These are phyloP conservation scores for Tachysurus vachellii DNA, from an alignment of 2,113 vertebrate species.

Conservation along the genomic window DNA sequence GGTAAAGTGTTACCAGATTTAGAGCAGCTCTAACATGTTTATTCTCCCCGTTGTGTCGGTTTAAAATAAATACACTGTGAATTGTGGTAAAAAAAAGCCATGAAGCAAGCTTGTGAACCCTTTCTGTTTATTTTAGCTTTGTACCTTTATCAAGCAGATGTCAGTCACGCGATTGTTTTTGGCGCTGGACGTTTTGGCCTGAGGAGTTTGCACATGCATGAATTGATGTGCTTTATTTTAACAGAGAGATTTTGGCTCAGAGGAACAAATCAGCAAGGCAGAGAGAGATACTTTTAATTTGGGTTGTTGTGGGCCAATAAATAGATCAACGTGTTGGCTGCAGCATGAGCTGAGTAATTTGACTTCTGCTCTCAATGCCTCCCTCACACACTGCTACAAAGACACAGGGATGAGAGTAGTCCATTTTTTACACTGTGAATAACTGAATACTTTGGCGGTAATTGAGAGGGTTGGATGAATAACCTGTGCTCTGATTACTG, in stretches of 20 bases:
- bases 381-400: not conserved
- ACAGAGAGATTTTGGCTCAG: not conserved
- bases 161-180: constrained; percentile 7
- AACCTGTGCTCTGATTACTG: not conserved
- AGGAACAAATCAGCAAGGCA: constrained; percentile 7
- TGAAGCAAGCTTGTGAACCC: not conserved
- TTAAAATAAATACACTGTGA: not conserved
- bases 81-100: not conserved
- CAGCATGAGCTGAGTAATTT: constrained; percentile 7
- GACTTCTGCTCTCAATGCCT: constrained; percentile 18
- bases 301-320: not conserved
- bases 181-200: constrained; percentile 33
- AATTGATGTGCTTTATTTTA: constrained; percentile 14
- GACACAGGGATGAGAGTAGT: not conserved
- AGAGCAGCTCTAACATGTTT: not conserved
- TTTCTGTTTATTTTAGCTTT: not conserved
- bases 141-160: not conserved
- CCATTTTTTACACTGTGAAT: not conserved
- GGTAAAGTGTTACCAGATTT: not conserved
- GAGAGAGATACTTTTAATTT: constrained; percentile 27
- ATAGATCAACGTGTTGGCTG: constrained; percentile 14
- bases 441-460: not conserved
- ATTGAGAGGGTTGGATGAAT: constrained; percentile 19
- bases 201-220: not conserved
- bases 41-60: not conserved